These are phyloP conservation scores for Aproaerema taeniolella DNA, from an alignment of 2,888 invertebrate species.

Conservation along the genomic window DNA sequence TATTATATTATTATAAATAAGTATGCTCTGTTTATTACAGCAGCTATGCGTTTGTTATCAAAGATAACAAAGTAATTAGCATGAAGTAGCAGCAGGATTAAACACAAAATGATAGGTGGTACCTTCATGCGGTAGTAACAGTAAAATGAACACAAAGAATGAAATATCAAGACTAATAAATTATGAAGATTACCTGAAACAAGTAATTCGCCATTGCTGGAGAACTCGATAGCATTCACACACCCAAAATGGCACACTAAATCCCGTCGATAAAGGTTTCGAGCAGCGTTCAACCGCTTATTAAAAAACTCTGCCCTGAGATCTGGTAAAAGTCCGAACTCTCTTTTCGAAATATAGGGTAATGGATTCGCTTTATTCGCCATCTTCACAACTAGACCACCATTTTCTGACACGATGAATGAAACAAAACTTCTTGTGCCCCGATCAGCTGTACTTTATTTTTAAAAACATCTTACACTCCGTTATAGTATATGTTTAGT, in stretches of 20 bases:
- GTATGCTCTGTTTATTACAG: too few species aligned
- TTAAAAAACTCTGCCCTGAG: slow-evolving; percentile 79
- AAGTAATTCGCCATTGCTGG: slow-evolving; percentile 89
- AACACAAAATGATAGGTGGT: too few species aligned
- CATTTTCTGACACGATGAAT: slow-evolving; percentile 51
- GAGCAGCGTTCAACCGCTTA: slow-evolving; percentile 81
- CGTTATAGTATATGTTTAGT: slow-evolving; percentile 15
- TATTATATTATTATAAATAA: too few species aligned
- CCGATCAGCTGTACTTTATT: slow-evolving; percentile 70
- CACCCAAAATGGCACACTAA: slow-evolving; percentile 95
- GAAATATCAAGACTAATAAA: slow-evolving; percentile 13
- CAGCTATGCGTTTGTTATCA: too few species aligned
- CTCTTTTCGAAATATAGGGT: slow-evolving; percentile 78
- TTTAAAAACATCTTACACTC: slow-evolving; percentile 50
- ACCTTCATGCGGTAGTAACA: too few species aligned
- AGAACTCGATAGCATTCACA: slow-evolving; percentile 97
- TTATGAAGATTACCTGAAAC: slow-evolving; percentile 84
- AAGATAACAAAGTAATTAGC: too few species aligned
- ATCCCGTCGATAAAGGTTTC: slow-evolving; percentile 89
- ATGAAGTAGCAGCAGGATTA: too few species aligned
- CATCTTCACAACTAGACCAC: slow-evolving; percentile 61
- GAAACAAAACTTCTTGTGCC: slow-evolving; percentile 36
- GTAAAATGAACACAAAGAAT: too few species aligned
- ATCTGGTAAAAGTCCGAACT: slow-evolving; percentile 76
- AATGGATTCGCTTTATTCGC: slow-evolving; percentile 77